A percentile compares a stretch with the other conserved stretches of the same genome.
phyloP scores from a whole-genome alignment of 2,888 invertebrate genomes.

The Chaetogeoica ovagalla region DNA sequence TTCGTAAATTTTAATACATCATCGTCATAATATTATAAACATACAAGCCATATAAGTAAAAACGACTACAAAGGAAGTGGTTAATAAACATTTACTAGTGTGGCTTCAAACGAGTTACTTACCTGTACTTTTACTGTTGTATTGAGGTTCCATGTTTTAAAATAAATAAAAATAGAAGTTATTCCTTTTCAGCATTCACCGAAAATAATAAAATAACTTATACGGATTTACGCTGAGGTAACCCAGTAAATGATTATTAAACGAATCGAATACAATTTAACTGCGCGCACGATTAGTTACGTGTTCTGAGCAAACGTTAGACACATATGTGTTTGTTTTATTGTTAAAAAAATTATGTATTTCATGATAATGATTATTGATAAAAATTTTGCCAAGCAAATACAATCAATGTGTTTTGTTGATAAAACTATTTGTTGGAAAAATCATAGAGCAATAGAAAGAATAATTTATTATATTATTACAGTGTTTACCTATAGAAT shows the following conservation, averaged over 20 bases:
- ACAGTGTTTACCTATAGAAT: no score
- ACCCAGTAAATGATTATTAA: not conserved
- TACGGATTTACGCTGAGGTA: not conserved
- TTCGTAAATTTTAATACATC: no score
- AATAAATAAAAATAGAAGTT: not conserved
- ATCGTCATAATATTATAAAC: no score
- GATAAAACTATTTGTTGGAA: no score
- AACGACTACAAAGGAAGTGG: not conserved
- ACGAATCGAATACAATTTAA: not conserved
- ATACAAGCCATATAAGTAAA: not conserved
- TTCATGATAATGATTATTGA: no score
- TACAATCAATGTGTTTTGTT: no score
- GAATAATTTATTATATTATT: no score
- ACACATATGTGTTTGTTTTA: not conserved
- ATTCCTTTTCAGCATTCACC: no score
- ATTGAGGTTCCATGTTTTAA: slow-evolving; percentile 38
- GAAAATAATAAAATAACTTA: slow-evolving; percentile 2
- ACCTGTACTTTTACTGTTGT: slow-evolving; percentile 49
- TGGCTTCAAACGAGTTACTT: not conserved
- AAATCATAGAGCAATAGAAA: no score
- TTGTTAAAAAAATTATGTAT: no score
- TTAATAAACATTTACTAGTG: not conserved
- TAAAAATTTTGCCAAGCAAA: no score
- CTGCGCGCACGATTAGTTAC: slow-evolving; percentile 14
- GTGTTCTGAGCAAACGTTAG: not conserved